Evolutionary conservation across 2,888 invertebrate genomes (phyloP), one percentile per base, ranked within the genome.

Genomic region (Parascotia fuliginaria): DNA sequence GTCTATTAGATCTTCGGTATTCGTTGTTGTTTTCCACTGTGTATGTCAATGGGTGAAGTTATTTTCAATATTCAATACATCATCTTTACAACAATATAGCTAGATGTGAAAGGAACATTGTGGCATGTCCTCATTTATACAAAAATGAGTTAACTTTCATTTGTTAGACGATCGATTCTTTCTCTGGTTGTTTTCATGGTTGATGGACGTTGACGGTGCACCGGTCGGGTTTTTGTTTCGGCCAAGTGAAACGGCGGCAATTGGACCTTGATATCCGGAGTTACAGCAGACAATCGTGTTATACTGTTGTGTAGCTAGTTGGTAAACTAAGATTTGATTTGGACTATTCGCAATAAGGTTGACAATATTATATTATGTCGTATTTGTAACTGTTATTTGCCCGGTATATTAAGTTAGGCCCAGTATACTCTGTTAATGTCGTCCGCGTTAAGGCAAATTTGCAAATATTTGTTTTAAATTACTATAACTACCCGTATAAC

Each of bases 241-340:
- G 73, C 73, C 65, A 73, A 84, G 88, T 89, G 89, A 87, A 89
- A 89, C 88, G 81, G 77, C 70, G 70, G 74, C 85, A 90, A 90
- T 78, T 87, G 84, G 91, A 87, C 90, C 91, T 91, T 90, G 91
- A 87, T 90, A 83, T 91, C 89, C 90, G 89, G 83, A 70, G 78
- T 87, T 87, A 80, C 87, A 74, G 81, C 85, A 84, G 74, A 67
- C 70, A 67, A 67, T 70, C 56, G 61, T 19, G 59, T 59, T 60
- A 53, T 51, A 65, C 19, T 49, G 31, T 47, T 41, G 57, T 54
- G 32, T 53, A 51, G 55, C 62, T 72, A 77, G 74, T 75, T 57
- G 53, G 44, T 51, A 71, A 60, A 73, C 73, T 38, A 12, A n/a
- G n/a, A n/a, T n/a, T n/a, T n/a, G n/a, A n/a, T n/a, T n/a, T n/a